Base-by-base conservation (phyloP, 2,113 vertebrate genomes). In the Nicator chloris region DNA sequence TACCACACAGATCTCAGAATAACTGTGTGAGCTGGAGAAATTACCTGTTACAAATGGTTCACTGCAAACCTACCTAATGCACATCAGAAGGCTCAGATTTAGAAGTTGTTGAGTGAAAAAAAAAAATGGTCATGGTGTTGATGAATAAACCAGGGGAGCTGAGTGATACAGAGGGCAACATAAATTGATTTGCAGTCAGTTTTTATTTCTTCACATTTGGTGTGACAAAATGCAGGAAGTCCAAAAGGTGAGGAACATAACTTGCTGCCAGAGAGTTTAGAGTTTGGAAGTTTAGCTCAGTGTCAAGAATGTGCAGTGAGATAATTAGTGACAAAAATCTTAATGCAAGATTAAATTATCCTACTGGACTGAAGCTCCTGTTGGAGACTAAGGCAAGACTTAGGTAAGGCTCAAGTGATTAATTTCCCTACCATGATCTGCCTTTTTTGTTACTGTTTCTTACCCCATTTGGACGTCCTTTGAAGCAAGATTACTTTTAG, bases 1-100 rank as follows among this genome's bases (percentile, higher is more conserved):
- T 50, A 45, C 64, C 7, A 15, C 0, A 0, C 13, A 51, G 27
- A 72, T n/a, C 10, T 73, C 15, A 27, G 40, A 73, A 37, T 1
- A 1, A 8, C 33, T 49, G 33, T 2, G 2, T 47, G 45, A 80
- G 50, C 76, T 83, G 42, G 40, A 63, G 19, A 61, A 84, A 33
- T 39, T 23, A n/a, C 15, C 17, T 22, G 3, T 28, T 71, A 14
- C 6, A 44, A 79, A 39, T 8, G 9, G 14, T 42, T 90, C 0
- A 0, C 12, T 71, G 24, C 24, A 42, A 56, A 72, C 27, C 18
- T 60, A 6, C 0, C 2, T 71, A 50, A 35, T 27, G 22, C 13
- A 6, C 28, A 13, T 61, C 15, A n/a, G 6, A 65, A 64, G 21
- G 22, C 23, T 45, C 3, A 3, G n/a, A 40, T 60, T 88, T 39